These are phyloP conservation scores for Notolepis coatsorum DNA, from an alignment of 2,797 vertebrate species.

Conservation along the genomic window DNA sequence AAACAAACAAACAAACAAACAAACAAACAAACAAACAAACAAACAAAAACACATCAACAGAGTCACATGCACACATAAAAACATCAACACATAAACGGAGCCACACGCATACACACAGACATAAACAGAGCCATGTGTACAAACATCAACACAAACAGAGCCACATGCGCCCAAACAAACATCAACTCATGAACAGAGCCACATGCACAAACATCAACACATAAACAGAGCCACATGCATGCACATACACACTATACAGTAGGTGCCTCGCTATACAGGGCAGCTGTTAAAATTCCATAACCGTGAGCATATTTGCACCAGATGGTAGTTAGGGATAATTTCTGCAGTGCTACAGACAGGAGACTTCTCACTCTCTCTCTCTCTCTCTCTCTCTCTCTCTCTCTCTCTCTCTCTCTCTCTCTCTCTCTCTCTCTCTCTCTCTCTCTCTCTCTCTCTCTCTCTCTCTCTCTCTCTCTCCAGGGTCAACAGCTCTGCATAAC, in stretches of 20 bases:
- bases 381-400: no score
- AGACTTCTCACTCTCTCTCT: conserved; percentile 53
- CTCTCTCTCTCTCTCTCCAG: conserved; percentile 59
- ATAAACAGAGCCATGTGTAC: conserved; percentile 17
- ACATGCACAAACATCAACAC: background rate
- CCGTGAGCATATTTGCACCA: conserved; percentile 63
- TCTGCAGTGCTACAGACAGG: conserved; percentile 48
- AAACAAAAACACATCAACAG: conserved; percentile 9
- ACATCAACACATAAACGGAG: background rate
- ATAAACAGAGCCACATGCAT: no score
- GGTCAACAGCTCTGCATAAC: conserved; percentile 44
- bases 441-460: no score
- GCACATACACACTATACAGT: background rate
- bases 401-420: no score
- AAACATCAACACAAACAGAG: no score
- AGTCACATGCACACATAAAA: conserved; percentile 15
- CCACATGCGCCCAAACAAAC: background rate
- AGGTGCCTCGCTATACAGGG: conserved; percentile 48
- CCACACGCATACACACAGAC: background rate
- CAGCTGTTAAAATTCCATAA: conserved; percentile 66
- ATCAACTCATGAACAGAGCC: background rate
- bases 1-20: background rate
- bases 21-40: conserved; percentile 13
- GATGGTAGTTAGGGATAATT: conserved; percentile 63
- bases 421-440: no score